These are phyloP conservation scores for Empidonax alnorum DNA, from an alignment of 2,113 vertebrate species.

Conservation along the genomic window DNA sequence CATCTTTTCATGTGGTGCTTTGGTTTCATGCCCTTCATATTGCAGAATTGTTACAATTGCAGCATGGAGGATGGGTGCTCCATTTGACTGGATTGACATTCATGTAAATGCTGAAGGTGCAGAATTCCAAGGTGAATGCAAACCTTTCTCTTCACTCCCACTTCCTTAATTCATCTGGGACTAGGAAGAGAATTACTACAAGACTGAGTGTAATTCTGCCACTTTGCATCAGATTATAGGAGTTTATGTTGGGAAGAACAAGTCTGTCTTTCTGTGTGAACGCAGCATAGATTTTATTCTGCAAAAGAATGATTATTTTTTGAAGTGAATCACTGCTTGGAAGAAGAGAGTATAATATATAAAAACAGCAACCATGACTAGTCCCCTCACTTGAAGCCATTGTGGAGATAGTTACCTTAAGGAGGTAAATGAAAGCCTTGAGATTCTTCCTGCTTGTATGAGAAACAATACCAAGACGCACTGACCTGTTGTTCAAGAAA, in stretches of 20 bases:
- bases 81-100: neutral
- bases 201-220: neutral
- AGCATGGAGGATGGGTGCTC: accelerated
- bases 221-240: neutral
- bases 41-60: neutral
- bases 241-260: neutral
- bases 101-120: neutral
- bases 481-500: neutral
- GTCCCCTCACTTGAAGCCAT: neutral
- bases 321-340: neutral
- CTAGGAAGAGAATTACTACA: neutral
- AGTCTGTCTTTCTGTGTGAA: neutral
- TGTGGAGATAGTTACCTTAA: neutral
- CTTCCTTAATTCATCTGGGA: neutral
- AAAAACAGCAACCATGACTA: neutral
- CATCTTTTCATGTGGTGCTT: neutral
- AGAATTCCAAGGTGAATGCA: neutral
- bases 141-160: accelerated
- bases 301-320: neutral
- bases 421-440: neutral
- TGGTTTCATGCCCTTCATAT: neutral
- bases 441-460: neutral
- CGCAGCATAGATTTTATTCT: neutral
- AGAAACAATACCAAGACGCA: neutral
- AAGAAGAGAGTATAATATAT: neutral